phyloP scores from a whole-genome alignment of 53 echinoderm and acorn worm genomes.

The Patiria pectinifera region DNA sequence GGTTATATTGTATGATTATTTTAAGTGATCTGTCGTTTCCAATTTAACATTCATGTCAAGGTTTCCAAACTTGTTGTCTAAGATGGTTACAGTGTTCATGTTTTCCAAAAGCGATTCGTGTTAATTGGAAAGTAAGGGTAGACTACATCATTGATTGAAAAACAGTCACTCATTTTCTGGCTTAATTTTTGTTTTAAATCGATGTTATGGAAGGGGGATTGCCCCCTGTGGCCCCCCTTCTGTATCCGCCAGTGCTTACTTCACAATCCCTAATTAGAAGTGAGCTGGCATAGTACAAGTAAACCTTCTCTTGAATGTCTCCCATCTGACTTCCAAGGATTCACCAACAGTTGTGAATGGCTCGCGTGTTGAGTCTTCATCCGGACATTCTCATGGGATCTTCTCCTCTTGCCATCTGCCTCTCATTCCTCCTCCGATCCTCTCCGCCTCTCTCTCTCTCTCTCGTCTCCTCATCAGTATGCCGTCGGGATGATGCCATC shows the following conservation, averaged over 20 bases:
- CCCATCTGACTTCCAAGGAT: conserved; percentile 5
- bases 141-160: no score
- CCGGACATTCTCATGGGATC: background rate
- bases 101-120: no score
- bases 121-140: no score
- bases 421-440: background rate
- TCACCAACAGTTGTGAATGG: conserved; percentile 60
- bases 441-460: background rate
- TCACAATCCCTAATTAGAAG: no score
- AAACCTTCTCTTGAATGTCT: background rate
- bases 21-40: no score
- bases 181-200: background rate
- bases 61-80: no score
- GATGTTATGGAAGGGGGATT: background rate
- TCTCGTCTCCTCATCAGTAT: conserved; percentile 55
- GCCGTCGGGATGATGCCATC: conserved; percentile 3
- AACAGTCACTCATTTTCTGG: no score
- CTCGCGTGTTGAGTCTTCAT: conserved; percentile 28
- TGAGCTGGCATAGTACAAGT: background rate
- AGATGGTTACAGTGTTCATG: no score
- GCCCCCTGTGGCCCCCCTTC: no score
- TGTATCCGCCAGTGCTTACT: no score
- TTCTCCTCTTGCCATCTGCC: conserved; percentile 46
- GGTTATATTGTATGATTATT: no score
- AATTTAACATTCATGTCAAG: no score